Conservation (phyloP, 2,888 invertebrate species). For the Lomographa bimaculata region DNA sequence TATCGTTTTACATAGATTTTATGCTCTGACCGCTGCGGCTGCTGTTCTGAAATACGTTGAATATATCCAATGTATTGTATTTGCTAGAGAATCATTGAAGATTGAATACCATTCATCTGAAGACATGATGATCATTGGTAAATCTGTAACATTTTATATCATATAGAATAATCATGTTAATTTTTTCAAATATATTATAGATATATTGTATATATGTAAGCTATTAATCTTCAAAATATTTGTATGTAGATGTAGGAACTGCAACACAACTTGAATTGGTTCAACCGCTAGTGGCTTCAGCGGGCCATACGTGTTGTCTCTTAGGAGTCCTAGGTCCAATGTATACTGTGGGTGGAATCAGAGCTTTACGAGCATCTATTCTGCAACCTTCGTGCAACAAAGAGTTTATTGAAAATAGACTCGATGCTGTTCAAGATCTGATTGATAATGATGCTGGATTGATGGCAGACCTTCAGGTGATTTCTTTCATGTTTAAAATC, state of each 20-base stretch:
- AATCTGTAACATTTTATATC: constrained; percentile 9
- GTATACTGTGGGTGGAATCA: constrained; percentile 86
- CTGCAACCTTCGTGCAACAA: constrained; percentile 90
- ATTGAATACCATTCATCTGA: constrained; percentile 92
- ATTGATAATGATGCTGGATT: constrained; percentile 86
- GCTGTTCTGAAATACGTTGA: constrained; percentile 94
- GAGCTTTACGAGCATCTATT: constrained; percentile 91
- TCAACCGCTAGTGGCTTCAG: constrained; percentile 75
- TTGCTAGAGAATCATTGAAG: constrained; percentile 89
- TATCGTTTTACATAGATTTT: constrained; percentile 91
- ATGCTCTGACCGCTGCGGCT: constrained; percentile 92
- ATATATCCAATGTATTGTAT: constrained; percentile 88
- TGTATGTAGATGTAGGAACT: constrained; percentile 89
- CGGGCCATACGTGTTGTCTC: constrained; percentile 70
- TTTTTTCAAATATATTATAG: too few species aligned
- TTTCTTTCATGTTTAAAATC: too few species aligned
- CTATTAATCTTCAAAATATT: constrained; percentile 1
- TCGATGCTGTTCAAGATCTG: constrained; percentile 91
- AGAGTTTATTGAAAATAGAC: constrained; percentile 86
- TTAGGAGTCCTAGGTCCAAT: constrained; percentile 72
- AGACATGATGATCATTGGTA: constrained; percentile 93
- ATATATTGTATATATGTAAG: too few species aligned
- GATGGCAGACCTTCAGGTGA: constrained; percentile 86
- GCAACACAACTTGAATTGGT: constrained; percentile 90
- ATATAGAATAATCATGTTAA: too few species aligned